These are phyloP conservation scores for Parapristionchus giblindavisi DNA, from an alignment of 2,888 invertebrate species.

Conservation along the genomic window DNA sequence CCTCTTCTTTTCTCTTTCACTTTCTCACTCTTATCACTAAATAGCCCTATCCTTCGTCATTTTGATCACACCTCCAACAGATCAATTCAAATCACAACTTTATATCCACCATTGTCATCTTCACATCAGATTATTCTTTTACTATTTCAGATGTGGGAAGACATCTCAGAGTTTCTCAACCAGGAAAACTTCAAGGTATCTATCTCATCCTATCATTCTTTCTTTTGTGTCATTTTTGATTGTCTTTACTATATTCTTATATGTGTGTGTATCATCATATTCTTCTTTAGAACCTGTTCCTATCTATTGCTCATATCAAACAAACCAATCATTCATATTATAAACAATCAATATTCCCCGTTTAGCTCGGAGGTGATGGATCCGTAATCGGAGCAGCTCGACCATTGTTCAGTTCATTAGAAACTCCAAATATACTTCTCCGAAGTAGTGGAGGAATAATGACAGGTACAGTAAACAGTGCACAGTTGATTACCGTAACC, in stretches of 20 bases:
- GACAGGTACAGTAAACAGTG: slow-evolving; percentile 6
- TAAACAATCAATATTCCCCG: background rate
- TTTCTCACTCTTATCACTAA: slow-evolving; percentile 23
- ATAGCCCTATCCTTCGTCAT: background rate
- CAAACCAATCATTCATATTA: background rate
- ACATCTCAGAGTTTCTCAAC: slow-evolving; percentile 37
- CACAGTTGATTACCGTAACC: background rate
- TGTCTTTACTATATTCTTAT: background rate
- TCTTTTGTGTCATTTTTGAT: background rate
- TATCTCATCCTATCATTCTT: background rate
- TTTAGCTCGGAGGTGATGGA: slow-evolving; percentile 33
- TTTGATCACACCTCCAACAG: background rate
- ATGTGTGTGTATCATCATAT: background rate
- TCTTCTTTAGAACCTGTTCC: slow-evolving; percentile 33
- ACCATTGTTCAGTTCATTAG: slow-evolving; percentile 33
- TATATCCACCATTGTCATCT: background rate
- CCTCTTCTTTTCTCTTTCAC: background rate
- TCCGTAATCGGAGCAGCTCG: slow-evolving; percentile 16
- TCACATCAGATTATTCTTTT: background rate
- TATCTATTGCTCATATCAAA: background rate
- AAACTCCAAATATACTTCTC: slow-evolving; percentile 33
- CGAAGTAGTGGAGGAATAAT: slow-evolving; percentile 22
- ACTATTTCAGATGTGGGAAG: slow-evolving; percentile 38
- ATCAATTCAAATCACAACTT: background rate
- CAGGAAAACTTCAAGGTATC: slow-evolving; percentile 38